A percentile compares a stretch with the other conserved stretches of the same genome.
Conservation (phyloP, 2,113 vertebrate species). For the Arenaria interpres region DNA sequence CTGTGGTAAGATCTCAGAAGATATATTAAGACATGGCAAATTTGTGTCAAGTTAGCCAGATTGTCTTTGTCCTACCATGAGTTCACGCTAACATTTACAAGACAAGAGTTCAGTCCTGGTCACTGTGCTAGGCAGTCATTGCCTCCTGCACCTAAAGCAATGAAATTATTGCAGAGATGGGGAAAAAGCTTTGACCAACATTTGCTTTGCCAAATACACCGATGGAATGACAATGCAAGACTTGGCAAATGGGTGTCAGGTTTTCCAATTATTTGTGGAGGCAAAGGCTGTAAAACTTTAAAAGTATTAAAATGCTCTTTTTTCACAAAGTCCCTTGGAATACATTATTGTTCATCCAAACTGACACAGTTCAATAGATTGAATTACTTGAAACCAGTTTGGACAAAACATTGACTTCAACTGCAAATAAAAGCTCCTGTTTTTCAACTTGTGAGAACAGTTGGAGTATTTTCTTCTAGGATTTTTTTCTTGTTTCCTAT, state of each 20-base stretch:
- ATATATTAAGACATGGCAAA: background rate
- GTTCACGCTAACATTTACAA: background rate
- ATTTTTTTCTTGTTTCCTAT: background rate
- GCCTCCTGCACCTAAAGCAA: background rate
- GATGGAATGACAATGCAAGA: background rate
- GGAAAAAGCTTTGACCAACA: background rate
- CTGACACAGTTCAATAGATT: background rate
- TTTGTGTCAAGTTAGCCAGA: background rate
- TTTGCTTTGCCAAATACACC: background rate
- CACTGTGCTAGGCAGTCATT: background rate
- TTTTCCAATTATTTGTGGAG: background rate
- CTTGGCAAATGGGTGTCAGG: background rate
- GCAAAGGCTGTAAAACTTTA: background rate
- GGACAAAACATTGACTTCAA: background rate
- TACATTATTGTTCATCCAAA: background rate
- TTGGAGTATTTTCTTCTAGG: background rate
- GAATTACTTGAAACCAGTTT: background rate
- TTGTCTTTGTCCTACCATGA: background rate
- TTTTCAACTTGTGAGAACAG: background rate
- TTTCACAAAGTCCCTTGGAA: background rate
- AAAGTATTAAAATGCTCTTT: background rate
- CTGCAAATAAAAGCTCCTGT: background rate
- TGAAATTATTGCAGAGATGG: background rate
- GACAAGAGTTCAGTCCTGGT: no score
- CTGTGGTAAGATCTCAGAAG: background rate